Evolutionary conservation across 2,888 invertebrate species (phyloP).

Genomic region (Drosophila falleni): DNA sequence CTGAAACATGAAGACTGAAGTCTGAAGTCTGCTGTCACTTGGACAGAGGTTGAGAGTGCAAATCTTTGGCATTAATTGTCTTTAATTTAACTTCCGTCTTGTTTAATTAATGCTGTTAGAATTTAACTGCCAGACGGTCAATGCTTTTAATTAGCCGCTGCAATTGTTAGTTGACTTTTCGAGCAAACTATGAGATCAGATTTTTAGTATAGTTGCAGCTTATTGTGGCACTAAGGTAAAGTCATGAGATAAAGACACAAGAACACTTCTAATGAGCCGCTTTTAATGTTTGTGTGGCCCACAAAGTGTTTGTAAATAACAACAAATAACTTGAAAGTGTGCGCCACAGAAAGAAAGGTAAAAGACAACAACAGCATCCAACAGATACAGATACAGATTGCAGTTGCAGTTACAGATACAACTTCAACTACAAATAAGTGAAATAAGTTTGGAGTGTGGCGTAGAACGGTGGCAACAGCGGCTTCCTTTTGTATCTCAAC

Average conservation of each 20-base stretch:
- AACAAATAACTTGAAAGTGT: slow-evolving; percentile 57
- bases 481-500: slow-evolving; percentile 25
- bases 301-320: slow-evolving; percentile 57
- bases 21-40: slow-evolving; percentile 15
- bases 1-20: slow-evolving; percentile 6
- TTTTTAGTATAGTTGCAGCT: slow-evolving; percentile 47
- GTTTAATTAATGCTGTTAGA: slow-evolving; percentile 62
- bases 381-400: slow-evolving; percentile 23
- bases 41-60: slow-evolving; percentile 52
- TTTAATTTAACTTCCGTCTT: slow-evolving; percentile 78
- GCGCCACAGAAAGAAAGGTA: slow-evolving; percentile 11
- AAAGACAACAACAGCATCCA: slow-evolving; percentile 28
- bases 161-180: slow-evolving; percentile 7
- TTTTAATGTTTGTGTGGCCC: slow-evolving; percentile 40
- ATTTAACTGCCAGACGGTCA: slow-evolving; percentile 54
- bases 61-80: slow-evolving; percentile 70
- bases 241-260: slow-evolving; percentile 20
- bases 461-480: slow-evolving; percentile 60
- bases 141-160: slow-evolving; percentile 44
- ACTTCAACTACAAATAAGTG: neutral
- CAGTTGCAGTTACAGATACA: slow-evolving; percentile 17
- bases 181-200: slow-evolving; percentile 48
- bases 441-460: slow-evolving; percentile 31
- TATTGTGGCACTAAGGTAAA: slow-evolving; percentile 22
- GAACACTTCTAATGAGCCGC: slow-evolving; percentile 36